Evolutionary conservation across 1,140 invertebrate genomes (phyloP), one percentile per base, ranked within the genome.

Genomic region (Pseudoatta argentina): DNA sequence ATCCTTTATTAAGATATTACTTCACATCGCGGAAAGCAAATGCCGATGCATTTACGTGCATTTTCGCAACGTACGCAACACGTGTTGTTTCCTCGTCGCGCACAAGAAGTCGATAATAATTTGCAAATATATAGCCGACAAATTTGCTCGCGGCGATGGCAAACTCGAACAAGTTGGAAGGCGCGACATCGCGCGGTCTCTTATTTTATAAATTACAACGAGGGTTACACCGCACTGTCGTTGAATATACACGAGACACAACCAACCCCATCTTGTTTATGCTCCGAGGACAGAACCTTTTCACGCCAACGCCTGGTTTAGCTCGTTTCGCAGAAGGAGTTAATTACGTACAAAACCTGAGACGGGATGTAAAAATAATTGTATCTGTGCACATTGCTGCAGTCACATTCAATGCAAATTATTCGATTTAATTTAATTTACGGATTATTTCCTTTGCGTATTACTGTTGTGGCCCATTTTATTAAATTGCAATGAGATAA

Each of bases 171-270:
- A 24, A 81, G 78, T 48, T 82, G 67, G 79, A 61, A 73, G 55
- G 39, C 55, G 27, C 55, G 55, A 83, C 71, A 73, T 24, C 21
- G 18, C 18, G 79, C 27, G 39, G 53, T 16, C 79, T 69, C 77
- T 83, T 83, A 83, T 83, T 83, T 83, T 83, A 83, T 71, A 83
- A 83, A 83, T 83, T 83, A 83, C 69, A 71, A 73, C 55, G 55
- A 73, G 79, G 55, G 79, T 73, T 83, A 83, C 69, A 61, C 69
- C 67, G 53, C 79, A 18, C 53, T 7, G 55, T 61, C 39, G 53
- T 14, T 82, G 79, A 82, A 82, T 82, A 81, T 71, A 72, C 67
- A 59, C 67, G 67, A 48, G 66, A 73, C 55, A 24, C 67, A 72
- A 61, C 67, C 67, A 39, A 39, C 48, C 39, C 61, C 61, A 72